Percentiles rank a stretch among this genome's conserved stretches.
Conservation (phyloP, 2,888 invertebrate genomes). For the Drosophila mayaguana region DNA sequence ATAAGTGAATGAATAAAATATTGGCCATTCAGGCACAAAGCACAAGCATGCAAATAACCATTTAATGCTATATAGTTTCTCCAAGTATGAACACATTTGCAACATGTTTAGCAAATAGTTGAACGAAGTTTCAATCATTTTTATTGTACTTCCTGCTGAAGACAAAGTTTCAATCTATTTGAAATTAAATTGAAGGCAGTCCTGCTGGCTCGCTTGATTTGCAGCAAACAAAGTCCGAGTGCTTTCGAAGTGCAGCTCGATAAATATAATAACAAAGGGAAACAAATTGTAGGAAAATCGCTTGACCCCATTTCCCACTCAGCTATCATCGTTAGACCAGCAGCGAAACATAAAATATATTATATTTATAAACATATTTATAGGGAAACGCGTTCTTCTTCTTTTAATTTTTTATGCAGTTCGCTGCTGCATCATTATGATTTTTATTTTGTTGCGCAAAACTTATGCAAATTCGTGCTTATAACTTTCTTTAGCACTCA, state of each 20-base stretch:
- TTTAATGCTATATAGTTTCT: neutral
- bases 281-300: slow-evolving; percentile 61
- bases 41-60: neutral
- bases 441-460: slow-evolving; percentile 34
- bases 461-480: slow-evolving; percentile 72
- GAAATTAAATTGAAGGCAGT: slow-evolving; percentile 1
- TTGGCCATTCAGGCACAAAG: neutral
- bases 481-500: slow-evolving; percentile 49
- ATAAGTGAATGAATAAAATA: slow-evolving; percentile 8
- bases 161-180: slow-evolving; percentile 4
- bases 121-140: neutral
- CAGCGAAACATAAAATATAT: neutral
- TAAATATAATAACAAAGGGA: slow-evolving; percentile 39
- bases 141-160: neutral
- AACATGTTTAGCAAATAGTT: neutral
- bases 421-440: slow-evolving; percentile 16
- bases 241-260: slow-evolving; percentile 32
- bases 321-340: slow-evolving; percentile 12
- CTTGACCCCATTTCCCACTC: slow-evolving; percentile 3
- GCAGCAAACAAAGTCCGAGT: slow-evolving; percentile 3
- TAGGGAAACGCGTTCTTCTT: slow-evolving; percentile 20
- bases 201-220: neutral
- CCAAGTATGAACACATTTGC: slow-evolving; percentile 8
- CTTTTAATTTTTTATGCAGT: slow-evolving; percentile 36
- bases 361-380: neutral